Evolutionary conservation across 2,888 invertebrate genomes (phyloP), one percentile per base, ranked within the genome.

Genomic region (Apomyelois bistriatella): DNA sequence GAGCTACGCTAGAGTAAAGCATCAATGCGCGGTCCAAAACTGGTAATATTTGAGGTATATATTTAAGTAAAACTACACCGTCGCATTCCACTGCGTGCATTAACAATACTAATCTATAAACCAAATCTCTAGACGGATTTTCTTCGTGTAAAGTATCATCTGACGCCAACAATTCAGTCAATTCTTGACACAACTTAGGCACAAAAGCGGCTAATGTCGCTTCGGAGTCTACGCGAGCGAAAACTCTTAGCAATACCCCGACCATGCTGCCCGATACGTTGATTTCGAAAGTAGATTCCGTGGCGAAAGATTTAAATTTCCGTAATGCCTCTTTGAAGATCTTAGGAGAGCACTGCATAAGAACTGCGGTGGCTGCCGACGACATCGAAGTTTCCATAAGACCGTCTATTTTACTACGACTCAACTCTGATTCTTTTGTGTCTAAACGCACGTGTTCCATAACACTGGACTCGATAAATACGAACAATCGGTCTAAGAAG

Each of bases 261-360:
- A 96, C 93, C 74, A 96, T 92, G 72, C 94, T 94, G 0, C 97
- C 97, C 0, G 97, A 95, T 0, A 97, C 95, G 66, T 94, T 94
- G 0, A 95, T 94, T 76, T 98, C 98, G 62, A 96, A 93, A n/a
- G 96, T 94, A 28, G 94, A 93, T 51, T 93, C 93, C 0, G 93
- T 93, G 0, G 94, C 93, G 76, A 96, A 97, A 8, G 92, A 84
- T 59, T 93, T 93, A 32, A 98, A 91, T 75, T 96, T 96, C 61
- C 93, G 92, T 46, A 97, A 75, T 0, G 96, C 96, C 58, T 94
- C 90, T 10, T 82, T 76, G 57, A 92, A 92, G 63, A 93, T 92
- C 52, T 88, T 82, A 56, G 93, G 93, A 1, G 95, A 96, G 54
- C 94, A 93, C 71, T 97, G 96, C 66, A 92, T 92, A 4, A 97